These are phyloP conservation scores for Heterodera filipjevi DNA, from an alignment of 2,888 invertebrate species.

Conservation along the genomic window DNA sequence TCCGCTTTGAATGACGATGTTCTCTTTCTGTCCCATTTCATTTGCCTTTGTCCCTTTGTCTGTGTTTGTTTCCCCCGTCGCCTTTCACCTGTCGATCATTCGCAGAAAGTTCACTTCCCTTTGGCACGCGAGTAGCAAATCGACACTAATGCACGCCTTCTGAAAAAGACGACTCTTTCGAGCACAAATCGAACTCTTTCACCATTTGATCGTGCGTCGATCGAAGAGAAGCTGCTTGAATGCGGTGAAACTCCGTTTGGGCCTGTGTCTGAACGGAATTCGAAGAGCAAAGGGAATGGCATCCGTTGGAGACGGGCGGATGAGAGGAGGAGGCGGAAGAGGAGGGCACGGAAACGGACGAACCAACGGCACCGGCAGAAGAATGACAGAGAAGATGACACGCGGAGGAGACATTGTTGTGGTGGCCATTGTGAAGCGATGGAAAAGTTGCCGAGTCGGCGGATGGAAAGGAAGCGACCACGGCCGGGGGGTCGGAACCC, in stretches of 20 bases:
- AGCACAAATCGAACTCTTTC: background rate
- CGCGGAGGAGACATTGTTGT: background rate
- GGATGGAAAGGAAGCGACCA: background rate
- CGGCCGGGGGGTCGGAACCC: background rate
- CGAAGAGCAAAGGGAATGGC: slow-evolving; percentile 11
- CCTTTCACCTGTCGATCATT: slow-evolving; percentile 58
- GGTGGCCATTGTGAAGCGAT: background rate
- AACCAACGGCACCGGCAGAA: background rate
- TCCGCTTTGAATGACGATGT: too few relatives aligned
- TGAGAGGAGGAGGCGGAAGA: background rate
- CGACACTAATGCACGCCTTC: slow-evolving; percentile 35
- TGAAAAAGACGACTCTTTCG: slow-evolving; percentile 12
- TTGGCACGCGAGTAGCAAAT: slow-evolving; percentile 54
- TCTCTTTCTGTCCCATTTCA: too few relatives aligned
- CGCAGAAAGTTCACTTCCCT: slow-evolving; percentile 65
- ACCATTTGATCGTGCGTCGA: slow-evolving; percentile 61
- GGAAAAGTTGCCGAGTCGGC: background rate
- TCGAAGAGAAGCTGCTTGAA: slow-evolving; percentile 49
- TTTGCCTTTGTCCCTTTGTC: too few relatives aligned
- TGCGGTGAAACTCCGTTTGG: slow-evolving; percentile 33
- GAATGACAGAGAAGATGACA: background rate
- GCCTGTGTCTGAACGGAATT: slow-evolving; percentile 12
- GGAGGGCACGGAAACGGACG: background rate
- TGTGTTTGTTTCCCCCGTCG: too few relatives aligned
- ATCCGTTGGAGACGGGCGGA: background rate